Conservation (phyloP, 2,113 vertebrate genomes). For the Pampusana beccarii region DNA sequence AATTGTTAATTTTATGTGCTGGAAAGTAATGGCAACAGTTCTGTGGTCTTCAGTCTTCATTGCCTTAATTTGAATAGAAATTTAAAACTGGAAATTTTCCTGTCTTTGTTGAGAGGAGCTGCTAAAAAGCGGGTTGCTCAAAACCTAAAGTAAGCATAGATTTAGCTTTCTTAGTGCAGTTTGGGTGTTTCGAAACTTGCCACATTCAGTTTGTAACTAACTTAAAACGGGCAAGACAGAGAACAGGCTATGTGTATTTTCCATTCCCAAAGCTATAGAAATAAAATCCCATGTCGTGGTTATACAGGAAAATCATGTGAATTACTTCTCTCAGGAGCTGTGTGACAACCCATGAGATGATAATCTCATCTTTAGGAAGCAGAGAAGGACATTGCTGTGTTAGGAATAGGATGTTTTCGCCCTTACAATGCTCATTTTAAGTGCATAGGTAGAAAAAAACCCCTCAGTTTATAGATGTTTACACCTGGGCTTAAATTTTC, state of each 20-base stretch:
- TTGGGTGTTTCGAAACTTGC: neutral
- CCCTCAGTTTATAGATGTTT: neutral
- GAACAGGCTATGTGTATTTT: neutral
- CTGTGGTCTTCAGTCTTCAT: constrained; percentile 17
- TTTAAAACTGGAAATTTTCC: constrained; percentile 6
- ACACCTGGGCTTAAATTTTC: neutral
- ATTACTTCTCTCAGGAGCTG: constrained; percentile 7
- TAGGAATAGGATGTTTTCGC: constrained; percentile 23
- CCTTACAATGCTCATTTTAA: constrained; percentile 3
- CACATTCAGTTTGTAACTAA: neutral
- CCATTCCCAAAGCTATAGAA: neutral
- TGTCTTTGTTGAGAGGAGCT: neutral
- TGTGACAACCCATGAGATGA: constrained; percentile 32
- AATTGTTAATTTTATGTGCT: constrained; percentile 57
- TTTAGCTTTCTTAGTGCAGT: neutral
- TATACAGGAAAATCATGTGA: neutral
- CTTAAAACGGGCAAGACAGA: neutral
- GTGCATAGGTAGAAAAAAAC: neutral
- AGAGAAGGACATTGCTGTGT: neutral
- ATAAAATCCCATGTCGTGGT: neutral
- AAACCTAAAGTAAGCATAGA: neutral
- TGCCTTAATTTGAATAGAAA: constrained; percentile 33
- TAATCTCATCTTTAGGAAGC: constrained; percentile 15
- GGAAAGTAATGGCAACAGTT: constrained; percentile 37
- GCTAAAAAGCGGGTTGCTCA: neutral